These are phyloP conservation scores for Ellobium chinense DNA, from an alignment of 2,888 invertebrate species.

Conservation along the genomic window DNA sequence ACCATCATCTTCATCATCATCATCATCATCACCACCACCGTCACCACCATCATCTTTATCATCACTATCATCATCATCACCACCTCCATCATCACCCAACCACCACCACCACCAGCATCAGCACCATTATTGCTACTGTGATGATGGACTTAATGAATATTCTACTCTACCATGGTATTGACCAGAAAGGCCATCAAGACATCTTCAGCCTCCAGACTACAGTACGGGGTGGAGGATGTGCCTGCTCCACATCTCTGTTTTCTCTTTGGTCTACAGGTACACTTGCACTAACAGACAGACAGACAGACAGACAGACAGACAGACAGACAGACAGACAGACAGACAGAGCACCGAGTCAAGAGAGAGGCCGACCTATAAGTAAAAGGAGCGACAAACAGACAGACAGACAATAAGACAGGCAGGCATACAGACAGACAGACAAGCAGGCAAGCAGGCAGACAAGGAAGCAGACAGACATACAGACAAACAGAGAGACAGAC, in stretches of 20 bases:
- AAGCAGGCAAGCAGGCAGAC: not conserved
- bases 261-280: conserved; percentile 69
- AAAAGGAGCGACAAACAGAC: not conserved
- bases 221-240: conserved; percentile 64
- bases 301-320: not conserved
- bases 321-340: not conserved
- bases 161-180: no score
- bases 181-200: no score
- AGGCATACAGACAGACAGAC: not conserved
- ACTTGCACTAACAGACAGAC: not conserved
- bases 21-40: no score
- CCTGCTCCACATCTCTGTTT: conserved; percentile 63
- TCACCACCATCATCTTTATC: no score
- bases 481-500: not conserved
- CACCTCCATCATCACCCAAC: no score
- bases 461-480: not conserved
- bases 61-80: no score
- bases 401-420: not conserved
- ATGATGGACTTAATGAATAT: no score
- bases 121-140: no score
- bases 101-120: no score
- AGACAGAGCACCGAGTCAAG: no score
- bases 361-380: not conserved
- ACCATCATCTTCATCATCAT: no score
- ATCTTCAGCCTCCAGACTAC: not conserved